A percentile compares a stretch with the other conserved stretches of the same genome.
phyloP scores from a whole-genome alignment of 2,797 vertebrate species.

The Oreochromis grahami region DNA sequence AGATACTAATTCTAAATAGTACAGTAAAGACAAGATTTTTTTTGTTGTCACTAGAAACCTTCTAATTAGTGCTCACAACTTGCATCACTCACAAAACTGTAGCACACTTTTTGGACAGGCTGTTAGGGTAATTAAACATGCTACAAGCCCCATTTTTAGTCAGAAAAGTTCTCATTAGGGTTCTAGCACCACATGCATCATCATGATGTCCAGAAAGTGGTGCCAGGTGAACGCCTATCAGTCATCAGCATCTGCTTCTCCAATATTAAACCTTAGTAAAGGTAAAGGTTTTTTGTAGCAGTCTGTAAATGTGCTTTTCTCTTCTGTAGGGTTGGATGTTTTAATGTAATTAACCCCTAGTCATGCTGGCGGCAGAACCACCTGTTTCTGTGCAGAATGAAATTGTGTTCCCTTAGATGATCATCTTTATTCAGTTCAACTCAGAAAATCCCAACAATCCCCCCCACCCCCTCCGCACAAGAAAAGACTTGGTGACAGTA shows the following conservation, averaged over 20 bases:
- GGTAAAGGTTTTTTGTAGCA: not conserved
- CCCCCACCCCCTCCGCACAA: not conserved
- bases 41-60: not conserved
- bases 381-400: not conserved
- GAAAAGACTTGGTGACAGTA: no score
- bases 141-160: not conserved
- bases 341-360: not conserved
- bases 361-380: not conserved
- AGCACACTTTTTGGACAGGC: not conserved
- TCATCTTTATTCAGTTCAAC: not conserved
- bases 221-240: not conserved
- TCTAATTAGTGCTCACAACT: not conserved
- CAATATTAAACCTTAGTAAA: not conserved
- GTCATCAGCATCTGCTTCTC: not conserved
- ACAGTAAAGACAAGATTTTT: not conserved
- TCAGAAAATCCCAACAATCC: not conserved
- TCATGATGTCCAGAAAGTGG: not conserved
- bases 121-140: not conserved
- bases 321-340: not conserved
- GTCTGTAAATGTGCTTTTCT: not conserved
- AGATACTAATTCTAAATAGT: not conserved
- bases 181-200: no score
- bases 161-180: no score
- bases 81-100: not conserved
- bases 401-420: not conserved